Conservation (phyloP, 2,797 vertebrate species). For the Premnoplex brunnescens region DNA sequence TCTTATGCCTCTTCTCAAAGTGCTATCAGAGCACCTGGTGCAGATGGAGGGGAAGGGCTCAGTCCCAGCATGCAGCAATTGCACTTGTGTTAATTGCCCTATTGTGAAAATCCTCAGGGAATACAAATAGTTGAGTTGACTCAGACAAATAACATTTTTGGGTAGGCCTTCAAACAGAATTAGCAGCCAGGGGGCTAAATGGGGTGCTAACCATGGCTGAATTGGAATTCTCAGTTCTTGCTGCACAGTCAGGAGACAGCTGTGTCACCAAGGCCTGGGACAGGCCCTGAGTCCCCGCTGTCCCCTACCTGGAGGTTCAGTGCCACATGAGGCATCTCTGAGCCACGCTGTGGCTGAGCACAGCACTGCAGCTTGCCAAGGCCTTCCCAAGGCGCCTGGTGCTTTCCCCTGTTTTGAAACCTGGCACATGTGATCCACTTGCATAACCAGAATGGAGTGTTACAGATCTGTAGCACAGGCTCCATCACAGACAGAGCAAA, state of each 20-base stretch:
- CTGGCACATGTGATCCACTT: not conserved
- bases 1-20: not conserved
- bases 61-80: not conserved
- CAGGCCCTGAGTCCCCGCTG: not conserved
- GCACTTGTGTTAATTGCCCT: not conserved
- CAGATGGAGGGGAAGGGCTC: not conserved
- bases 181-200: not conserved
- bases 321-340: not conserved
- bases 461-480: not conserved
- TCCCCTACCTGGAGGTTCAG: not conserved
- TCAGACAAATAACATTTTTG: not conserved
- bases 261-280: not conserved
- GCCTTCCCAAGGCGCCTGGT: not conserved
- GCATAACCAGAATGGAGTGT: not conserved
- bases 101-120: not conserved
- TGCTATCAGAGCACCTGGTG: not conserved
- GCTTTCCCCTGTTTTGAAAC: not conserved
- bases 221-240: not conserved
- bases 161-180: not conserved
- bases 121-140: not conserved
- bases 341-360: conserved; percentile 14
- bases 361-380: not conserved
- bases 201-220: not conserved
- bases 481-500: not conserved
- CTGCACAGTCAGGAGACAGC: not conserved